Percentiles rank a stretch among this genome's conserved stretches.
Evolutionary conservation across 2,797 vertebrate species (phyloP).

Genomic region (Danionella dracula): DNA sequence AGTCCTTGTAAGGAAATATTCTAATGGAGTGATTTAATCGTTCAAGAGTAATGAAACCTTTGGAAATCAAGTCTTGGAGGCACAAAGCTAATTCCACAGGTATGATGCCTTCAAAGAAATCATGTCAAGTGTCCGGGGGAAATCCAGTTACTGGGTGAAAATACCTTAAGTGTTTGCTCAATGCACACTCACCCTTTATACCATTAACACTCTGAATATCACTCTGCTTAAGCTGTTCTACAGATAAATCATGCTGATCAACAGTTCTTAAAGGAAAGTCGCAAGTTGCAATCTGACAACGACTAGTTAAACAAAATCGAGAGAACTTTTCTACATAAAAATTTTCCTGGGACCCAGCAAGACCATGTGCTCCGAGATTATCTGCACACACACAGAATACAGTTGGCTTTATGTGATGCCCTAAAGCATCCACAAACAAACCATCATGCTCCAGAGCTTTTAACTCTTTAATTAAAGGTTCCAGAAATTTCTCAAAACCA

Average conservation of each 20-base stretch:
- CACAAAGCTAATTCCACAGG: conserved; percentile 4
- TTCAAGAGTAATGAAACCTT: conserved; percentile 12
- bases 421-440: background rate
- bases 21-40: background rate
- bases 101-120: conserved; percentile 17
- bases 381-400: conserved; percentile 9
- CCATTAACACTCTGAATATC: background rate
- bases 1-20: conserved; percentile 23
- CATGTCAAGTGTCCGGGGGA: conserved; percentile 10
- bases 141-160: conserved; percentile 13
- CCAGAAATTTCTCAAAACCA: background rate
- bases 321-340: background rate
- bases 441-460: background rate
- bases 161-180: background rate
- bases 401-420: background rate
- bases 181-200: background rate
- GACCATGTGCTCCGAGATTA: background rate
- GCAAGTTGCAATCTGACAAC: background rate
- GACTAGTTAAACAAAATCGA: conserved; percentile 5
- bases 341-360: conserved; percentile 9
- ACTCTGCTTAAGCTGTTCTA: background rate
- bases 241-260: background rate
- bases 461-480: background rate
- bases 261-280: background rate
- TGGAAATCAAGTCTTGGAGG: background rate